Conservation (phyloP, 2,888 invertebrate genomes). For the Noctua comes region DNA sequence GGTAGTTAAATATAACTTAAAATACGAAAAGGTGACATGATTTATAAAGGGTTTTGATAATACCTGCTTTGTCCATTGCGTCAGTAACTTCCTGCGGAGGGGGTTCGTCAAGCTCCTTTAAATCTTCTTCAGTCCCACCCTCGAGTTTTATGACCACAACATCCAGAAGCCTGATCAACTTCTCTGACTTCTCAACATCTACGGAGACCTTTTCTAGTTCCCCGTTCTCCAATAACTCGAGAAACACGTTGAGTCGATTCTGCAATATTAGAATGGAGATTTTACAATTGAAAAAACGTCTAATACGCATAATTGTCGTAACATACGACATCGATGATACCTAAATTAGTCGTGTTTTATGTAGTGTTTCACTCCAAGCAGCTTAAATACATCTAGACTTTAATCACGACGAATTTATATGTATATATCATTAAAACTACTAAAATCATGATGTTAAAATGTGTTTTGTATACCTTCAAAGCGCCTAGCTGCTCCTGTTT, state of each 20-base stretch:
- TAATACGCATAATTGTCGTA: background rate
- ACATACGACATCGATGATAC: background rate
- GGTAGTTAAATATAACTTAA: background rate
- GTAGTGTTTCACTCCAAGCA: background rate
- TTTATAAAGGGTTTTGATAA: background rate
- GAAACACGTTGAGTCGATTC: slow-evolving; percentile 97
- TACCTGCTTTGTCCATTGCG: slow-evolving; percentile 81
- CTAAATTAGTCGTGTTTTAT: background rate
- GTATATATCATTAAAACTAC: background rate
- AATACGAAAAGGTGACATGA: background rate
- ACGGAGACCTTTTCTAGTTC: slow-evolving; percentile 94
- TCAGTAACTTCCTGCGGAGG: slow-evolving; percentile 73
- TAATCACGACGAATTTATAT: background rate
- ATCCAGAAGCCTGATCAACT: slow-evolving; percentile 96
- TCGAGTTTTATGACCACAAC: slow-evolving; percentile 99
- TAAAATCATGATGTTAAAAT: background rate
- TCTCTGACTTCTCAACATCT: slow-evolving; percentile 96
- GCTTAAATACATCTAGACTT: background rate
- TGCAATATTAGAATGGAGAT: slow-evolving; percentile 74
- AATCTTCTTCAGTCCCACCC: slow-evolving; percentile 97
- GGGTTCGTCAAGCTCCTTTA: slow-evolving; percentile 95
- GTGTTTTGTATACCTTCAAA: slow-evolving; percentile 91
- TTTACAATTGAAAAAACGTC: background rate
- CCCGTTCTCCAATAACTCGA: slow-evolving; percentile 94
- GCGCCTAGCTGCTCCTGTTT: slow-evolving; percentile 96